Conservation (phyloP, 1,140 invertebrate genomes). For the Theocolax elegans region DNA sequence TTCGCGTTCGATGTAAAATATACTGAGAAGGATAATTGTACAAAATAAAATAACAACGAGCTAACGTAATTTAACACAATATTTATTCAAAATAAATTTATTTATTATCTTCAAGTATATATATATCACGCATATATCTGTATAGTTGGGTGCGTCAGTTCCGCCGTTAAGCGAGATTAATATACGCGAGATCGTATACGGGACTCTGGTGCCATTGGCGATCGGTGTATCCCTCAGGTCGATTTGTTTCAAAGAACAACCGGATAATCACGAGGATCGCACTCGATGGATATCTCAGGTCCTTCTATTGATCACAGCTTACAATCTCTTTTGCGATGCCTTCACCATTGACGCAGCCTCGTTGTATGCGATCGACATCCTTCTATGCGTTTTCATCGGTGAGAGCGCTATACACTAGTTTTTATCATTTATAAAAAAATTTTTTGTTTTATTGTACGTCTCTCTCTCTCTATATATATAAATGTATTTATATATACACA, state of each 20-base stretch:
- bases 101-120: constrained; percentile 14
- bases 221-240: constrained; percentile 55
- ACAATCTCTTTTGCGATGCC: constrained; percentile 64
- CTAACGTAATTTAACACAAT: constrained; percentile 23
- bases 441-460: too few relatives aligned
- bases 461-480: too few relatives aligned
- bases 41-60: not conserved
- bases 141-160: constrained; percentile 56
- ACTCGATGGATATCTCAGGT: constrained; percentile 57
- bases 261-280: constrained; percentile 32
- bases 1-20: not conserved
- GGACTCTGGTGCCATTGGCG: constrained; percentile 59
- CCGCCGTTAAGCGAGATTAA: constrained; percentile 60
- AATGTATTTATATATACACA: constrained; percentile 20
- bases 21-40: too few relatives aligned
- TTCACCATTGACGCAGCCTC: constrained; percentile 59
- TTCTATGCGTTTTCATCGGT: constrained; percentile 62
- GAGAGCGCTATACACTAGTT: constrained; percentile 22
- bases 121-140: constrained; percentile 22
- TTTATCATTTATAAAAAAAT: not conserved
- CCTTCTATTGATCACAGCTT: constrained; percentile 59
- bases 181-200: constrained; percentile 58
- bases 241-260: constrained; percentile 37
- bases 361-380: constrained; percentile 58
- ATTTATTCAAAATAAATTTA: constrained; percentile 37